A percentile compares a stretch with the other conserved stretches of the same genome.
phyloP scores from a whole-genome alignment of 2,888 invertebrate genomes.

The Cataglyphis rosenhaueri region DNA sequence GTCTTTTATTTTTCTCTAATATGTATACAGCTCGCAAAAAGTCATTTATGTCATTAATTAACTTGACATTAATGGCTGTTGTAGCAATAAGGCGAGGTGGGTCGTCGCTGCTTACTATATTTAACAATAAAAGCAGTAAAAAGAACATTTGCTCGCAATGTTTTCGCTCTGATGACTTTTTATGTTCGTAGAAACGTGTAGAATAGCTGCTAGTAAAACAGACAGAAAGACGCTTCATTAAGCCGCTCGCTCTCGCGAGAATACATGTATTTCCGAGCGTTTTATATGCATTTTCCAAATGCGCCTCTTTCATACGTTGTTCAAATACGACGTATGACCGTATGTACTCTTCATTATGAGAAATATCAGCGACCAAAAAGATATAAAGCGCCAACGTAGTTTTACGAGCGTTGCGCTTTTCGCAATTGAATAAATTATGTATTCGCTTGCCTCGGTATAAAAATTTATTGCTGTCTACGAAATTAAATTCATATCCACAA shows the following conservation, averaged over 20 bases:
- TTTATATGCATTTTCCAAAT: conserved; percentile 28
- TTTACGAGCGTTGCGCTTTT: conserved; percentile 34
- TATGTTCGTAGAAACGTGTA: neutral
- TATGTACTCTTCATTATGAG: conserved; percentile 51
- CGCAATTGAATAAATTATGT: conserved; percentile 36
- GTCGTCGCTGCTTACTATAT: neutral
- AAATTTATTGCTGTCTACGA: conserved; percentile 17
- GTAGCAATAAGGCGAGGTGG: neutral
- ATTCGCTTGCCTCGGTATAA: conserved; percentile 17
- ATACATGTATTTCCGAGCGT: conserved; percentile 23
- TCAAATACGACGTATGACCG: conserved; percentile 17
- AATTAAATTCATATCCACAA: conserved; percentile 38
- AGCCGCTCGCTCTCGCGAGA: conserved; percentile 13
- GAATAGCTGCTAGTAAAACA: conserved; percentile 35
- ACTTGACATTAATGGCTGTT: neutral
- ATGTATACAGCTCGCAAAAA: neutral
- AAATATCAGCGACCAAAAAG: conserved; percentile 39
- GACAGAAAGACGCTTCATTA: conserved; percentile 50
- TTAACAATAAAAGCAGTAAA: neutral
- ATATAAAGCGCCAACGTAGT: conserved; percentile 27
- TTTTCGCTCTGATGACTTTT: conserved; percentile 12
- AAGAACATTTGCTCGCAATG: neutral
- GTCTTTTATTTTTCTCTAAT: neutral
- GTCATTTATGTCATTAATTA: neutral
- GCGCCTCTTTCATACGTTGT: conserved; percentile 29